Conservation (phyloP, 2,113 vertebrate genomes). For the Colius striatus region DNA sequence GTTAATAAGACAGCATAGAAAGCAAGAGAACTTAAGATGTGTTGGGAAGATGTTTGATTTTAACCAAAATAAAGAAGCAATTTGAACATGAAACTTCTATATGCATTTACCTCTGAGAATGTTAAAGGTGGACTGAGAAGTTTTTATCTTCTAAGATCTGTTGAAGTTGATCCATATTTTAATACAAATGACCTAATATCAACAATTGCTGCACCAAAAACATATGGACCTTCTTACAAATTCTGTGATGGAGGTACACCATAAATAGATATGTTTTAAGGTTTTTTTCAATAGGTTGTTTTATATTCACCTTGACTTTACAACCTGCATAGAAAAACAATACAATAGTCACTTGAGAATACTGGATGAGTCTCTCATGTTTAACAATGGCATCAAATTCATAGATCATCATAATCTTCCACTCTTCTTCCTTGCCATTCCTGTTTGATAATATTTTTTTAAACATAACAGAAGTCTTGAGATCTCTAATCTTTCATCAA, state of each 20-base stretch:
- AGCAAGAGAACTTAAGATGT: not conserved
- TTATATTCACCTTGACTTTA: not conserved
- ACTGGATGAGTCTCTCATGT: not conserved
- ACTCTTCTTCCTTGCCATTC: not conserved
- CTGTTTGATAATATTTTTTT: not conserved
- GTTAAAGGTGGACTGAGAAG: not conserved
- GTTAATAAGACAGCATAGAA: not conserved
- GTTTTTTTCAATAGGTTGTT: not conserved
- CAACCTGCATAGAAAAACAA: not conserved
- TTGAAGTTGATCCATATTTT: not conserved
- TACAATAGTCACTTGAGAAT: not conserved
- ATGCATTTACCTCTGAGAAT: not conserved
- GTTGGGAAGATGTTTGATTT: not conserved
- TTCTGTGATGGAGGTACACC: not conserved
- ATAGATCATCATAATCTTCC: not conserved
- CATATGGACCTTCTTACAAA: not conserved
- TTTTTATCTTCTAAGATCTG: not conserved
- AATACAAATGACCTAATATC: not conserved
- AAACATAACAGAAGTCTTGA: not conserved
- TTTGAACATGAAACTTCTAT: not conserved
- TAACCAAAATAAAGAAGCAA: not conserved
- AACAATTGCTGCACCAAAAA: not conserved
- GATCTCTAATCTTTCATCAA: not conserved
- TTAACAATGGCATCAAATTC: not conserved
- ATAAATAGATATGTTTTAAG: rapidly evolving